Evolutionary conservation across 2,113 vertebrate genomes (phyloP).

Genomic region (Lagopus leucura): DNA sequence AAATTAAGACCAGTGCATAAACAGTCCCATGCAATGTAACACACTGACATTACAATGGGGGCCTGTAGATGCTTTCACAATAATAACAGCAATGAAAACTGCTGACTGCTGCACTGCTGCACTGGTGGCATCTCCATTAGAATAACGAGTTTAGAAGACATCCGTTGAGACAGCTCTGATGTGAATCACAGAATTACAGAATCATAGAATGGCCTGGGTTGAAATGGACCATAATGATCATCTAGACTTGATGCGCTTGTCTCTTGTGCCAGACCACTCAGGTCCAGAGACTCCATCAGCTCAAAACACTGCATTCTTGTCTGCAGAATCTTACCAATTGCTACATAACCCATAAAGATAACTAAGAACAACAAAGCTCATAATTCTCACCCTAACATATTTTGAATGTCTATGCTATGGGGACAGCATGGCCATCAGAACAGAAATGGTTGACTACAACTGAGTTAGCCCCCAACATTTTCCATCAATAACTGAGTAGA

Average conservation of each 20-base stretch:
- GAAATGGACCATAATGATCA: too few relatives aligned
- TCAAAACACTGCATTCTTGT: not conserved
- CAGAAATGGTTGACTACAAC: not conserved
- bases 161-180: not conserved
- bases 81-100: not conserved
- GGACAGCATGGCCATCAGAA: not conserved
- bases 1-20: not conserved
- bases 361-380: not conserved
- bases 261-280: not conserved
- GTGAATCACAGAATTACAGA: too few relatives aligned
- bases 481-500: not conserved
- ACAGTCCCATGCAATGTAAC: not conserved
- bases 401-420: not conserved
- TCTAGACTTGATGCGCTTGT: not conserved
- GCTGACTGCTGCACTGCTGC: not conserved
- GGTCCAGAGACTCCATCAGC: not conserved
- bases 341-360: not conserved
- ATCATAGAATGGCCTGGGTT: too few relatives aligned
- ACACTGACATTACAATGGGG: fast-evolving
- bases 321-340: not conserved
- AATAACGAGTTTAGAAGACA: not conserved
- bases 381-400: not conserved
- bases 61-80: not conserved
- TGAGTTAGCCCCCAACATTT: not conserved
- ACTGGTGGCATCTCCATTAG: not conserved